Percentiles rank a stretch among this genome's conserved stretches.
phyloP scores from a whole-genome alignment of 2,888 invertebrate species.

The Drosophila anomelani region DNA sequence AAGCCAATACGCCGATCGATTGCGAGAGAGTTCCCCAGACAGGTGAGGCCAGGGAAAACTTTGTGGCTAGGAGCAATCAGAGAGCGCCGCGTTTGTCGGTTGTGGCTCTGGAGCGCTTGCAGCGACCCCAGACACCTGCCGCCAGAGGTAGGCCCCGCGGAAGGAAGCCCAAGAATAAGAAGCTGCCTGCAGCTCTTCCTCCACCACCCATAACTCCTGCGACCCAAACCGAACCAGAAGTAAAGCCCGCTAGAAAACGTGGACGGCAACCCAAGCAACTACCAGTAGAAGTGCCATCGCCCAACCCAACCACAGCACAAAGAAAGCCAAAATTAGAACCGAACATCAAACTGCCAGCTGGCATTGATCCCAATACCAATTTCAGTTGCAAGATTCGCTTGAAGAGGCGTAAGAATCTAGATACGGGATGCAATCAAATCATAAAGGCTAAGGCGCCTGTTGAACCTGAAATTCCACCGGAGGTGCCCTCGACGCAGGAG shows the following conservation, averaged over 20 bases:
- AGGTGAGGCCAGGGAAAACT: conserved; percentile 89
- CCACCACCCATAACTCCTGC: conserved; percentile 6
- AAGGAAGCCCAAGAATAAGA: conserved; percentile 43
- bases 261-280: conserved; percentile 47
- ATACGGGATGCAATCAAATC: conserved; percentile 16
- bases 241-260: conserved; percentile 54
- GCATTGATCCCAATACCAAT: conserved; percentile 81
- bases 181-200: background rate
- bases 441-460: conserved; percentile 1
- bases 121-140: conserved; percentile 82
- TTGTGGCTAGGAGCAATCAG: conserved; percentile 86
- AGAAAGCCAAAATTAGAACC: conserved; percentile 45
- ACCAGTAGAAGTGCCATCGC: conserved; percentile 15
- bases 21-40: conserved; percentile 90
- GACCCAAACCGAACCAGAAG: conserved; percentile 28
- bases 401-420: conserved; percentile 73
- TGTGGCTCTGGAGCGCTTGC: conserved; percentile 87
- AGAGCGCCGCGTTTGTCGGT: conserved; percentile 87
- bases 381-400: conserved; percentile 81
- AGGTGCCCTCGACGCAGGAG: conserved; percentile 30
- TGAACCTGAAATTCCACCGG: background rate
- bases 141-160: conserved; percentile 51
- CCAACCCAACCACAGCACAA: conserved; percentile 4
- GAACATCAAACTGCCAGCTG: conserved; percentile 77
- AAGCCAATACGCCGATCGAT: conserved; percentile 33